Evolutionary conservation across 2,113 vertebrate species (phyloP).

Genomic region (Thermophis baileyi): DNA sequence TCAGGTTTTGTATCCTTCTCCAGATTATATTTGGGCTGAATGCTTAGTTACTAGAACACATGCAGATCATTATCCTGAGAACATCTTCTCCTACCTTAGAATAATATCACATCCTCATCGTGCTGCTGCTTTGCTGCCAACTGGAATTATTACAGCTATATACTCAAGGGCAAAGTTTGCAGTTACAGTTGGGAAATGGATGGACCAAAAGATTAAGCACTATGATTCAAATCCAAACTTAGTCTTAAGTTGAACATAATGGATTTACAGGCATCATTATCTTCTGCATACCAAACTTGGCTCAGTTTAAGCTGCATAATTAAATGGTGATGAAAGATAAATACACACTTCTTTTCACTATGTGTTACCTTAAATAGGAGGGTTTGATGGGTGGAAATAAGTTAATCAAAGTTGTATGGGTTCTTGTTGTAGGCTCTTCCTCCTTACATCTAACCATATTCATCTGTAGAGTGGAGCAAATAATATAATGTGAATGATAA

Average conservation of each 20-base stretch:
- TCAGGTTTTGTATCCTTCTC: background rate
- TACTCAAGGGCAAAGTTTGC: background rate
- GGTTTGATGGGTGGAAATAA: background rate
- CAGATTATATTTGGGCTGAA: background rate
- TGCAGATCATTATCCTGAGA: background rate
- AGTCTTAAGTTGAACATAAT: background rate
- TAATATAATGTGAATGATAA: background rate
- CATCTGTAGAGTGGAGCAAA: background rate
- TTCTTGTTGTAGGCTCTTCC: background rate
- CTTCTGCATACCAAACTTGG: background rate
- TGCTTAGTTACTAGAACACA: background rate
- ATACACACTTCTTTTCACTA: background rate
- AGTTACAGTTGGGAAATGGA: background rate
- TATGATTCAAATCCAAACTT: background rate
- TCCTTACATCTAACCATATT: background rate
- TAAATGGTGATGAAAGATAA: background rate
- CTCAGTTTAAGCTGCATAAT: background rate
- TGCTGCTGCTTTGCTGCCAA: background rate
- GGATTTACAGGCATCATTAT: background rate
- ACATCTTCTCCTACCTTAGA: background rate
- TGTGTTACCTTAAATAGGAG: background rate
- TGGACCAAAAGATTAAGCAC: background rate
- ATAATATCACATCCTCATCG: background rate
- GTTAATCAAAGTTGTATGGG: background rate
- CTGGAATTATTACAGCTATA: background rate